phyloP scores from a whole-genome alignment of 2,888 invertebrate genomes.

The Mongoloraphidia duomilia region DNA sequence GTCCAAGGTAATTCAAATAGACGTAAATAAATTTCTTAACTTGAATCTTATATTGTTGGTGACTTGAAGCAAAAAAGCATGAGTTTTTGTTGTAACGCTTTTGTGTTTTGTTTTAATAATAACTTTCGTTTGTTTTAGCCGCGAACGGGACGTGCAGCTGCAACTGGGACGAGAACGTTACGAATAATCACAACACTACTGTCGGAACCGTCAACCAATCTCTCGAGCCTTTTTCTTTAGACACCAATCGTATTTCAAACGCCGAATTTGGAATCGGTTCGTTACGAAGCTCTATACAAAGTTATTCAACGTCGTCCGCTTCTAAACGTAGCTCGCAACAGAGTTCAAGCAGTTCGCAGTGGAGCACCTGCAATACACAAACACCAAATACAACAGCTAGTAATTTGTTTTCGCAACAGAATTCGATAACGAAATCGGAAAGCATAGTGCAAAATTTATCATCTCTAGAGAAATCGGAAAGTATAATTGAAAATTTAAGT shows the following conservation, averaged over 20 bases:
- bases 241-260: constrained; percentile 25
- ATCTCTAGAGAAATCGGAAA: constrained; percentile 1
- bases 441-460: constrained; percentile 18
- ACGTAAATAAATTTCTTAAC: too few species aligned
- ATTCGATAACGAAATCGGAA: constrained; percentile 23
- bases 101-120: constrained; percentile 1
- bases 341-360: constrained; percentile 33
- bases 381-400: constrained; percentile 16
- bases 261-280: constrained; percentile 46
- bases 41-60: not conserved
- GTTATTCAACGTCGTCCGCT: constrained; percentile 37
- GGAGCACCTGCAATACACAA: constrained; percentile 22
- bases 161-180: constrained; percentile 24
- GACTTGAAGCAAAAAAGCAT: not conserved
- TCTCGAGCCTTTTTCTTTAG: constrained; percentile 20
- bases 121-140: constrained; percentile 12
- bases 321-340: constrained; percentile 48
- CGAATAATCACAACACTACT: constrained; percentile 7
- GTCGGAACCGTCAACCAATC: constrained; percentile 2
- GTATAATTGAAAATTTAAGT: not conserved
- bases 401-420: constrained; percentile 20
- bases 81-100: not conserved
- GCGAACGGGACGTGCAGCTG: constrained; percentile 21
- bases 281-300: constrained; percentile 46
- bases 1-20: not conserved